Conservation (phyloP, 2,888 invertebrate species). For the Artemia sinica region DNA sequence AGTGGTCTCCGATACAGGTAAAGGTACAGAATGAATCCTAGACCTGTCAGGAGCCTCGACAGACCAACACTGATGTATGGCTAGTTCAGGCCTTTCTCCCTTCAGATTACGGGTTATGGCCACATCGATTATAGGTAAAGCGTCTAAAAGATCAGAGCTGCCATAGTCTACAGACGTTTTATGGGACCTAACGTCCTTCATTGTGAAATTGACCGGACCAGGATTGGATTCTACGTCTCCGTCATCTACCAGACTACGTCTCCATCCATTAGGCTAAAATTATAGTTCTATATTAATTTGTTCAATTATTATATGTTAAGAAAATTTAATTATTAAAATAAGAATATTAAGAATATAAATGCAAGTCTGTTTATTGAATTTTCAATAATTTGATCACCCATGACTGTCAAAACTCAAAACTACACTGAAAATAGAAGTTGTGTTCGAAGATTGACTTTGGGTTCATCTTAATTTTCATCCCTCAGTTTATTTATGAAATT, state of each 20-base stretch:
- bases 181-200: neutral
- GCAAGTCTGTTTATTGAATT: too few relatives aligned
- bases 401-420: too few relatives aligned
- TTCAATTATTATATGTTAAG: too few relatives aligned
- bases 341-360: too few relatives aligned
- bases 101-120: neutral
- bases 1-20: neutral
- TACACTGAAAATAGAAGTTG: too few relatives aligned
- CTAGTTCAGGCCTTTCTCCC: neutral
- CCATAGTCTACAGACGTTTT: neutral
- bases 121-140: neutral
- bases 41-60: neutral
- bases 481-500: too few relatives aligned
- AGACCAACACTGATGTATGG: neutral
- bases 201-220: neutral
- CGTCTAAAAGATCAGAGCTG: neutral
- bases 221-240: conserved; percentile 4
- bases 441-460: too few relatives aligned
- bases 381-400: too few relatives aligned
- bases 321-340: too few relatives aligned
- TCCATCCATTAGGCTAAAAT: neutral
- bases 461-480: too few relatives aligned
- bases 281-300: too few relatives aligned
- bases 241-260: neutral
- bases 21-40: too few relatives aligned